Percentiles rank a stretch among this genome's conserved stretches.
phyloP scores from a whole-genome alignment of 2,797 vertebrate genomes.

The Hafferia zeledoni region DNA sequence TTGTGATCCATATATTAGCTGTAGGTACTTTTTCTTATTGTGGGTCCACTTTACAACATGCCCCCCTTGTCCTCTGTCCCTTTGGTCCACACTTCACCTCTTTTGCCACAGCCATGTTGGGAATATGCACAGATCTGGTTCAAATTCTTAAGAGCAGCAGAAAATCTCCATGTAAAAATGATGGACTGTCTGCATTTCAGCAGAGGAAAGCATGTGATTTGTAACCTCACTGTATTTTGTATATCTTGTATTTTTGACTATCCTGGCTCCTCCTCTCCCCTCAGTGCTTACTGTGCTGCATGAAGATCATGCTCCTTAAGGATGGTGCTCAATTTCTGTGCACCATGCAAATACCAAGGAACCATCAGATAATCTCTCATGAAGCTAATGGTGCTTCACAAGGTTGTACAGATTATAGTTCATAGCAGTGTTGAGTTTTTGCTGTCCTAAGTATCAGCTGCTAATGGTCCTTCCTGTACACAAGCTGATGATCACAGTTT shows the following conservation, averaged over 20 bases:
- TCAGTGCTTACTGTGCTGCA: not conserved
- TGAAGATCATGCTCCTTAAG: not conserved
- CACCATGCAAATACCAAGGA: not conserved
- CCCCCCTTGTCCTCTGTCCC: not conserved
- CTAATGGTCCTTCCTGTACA: not conserved
- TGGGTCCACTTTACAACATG: not conserved
- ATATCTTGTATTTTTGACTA: not conserved
- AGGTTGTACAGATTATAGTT: not conserved
- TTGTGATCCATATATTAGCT: not conserved
- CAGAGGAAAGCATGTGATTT: not conserved
- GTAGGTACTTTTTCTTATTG: not conserved
- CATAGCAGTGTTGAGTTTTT: not conserved
- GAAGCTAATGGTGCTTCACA: not conserved
- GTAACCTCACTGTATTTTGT: not conserved
- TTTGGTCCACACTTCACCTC: not conserved
- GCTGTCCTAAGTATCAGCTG: not conserved
- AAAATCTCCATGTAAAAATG: not conserved
- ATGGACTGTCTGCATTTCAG: not conserved
- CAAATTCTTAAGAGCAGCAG: not conserved
- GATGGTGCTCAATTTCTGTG: not conserved
- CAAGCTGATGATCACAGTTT: not conserved
- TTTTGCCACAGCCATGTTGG: accelerated
- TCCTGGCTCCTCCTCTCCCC: not conserved
- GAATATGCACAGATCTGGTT: not conserved
- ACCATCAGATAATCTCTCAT: not conserved